Evolutionary conservation across 2,888 invertebrate genomes (phyloP).

Genomic region (Alloplasta piceator): DNA sequence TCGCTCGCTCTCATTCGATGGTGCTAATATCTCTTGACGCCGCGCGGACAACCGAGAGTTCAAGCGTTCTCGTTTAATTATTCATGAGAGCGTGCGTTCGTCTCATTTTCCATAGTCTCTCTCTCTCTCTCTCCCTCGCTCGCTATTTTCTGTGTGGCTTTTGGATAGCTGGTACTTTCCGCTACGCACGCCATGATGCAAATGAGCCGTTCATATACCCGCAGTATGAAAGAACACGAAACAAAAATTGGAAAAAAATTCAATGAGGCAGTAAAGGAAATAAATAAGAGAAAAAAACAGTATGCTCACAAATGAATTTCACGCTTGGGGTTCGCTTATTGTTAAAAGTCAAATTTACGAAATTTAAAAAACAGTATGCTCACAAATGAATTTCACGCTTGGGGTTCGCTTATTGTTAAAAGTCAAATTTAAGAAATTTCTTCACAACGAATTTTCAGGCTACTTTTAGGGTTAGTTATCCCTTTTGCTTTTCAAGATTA

Average conservation of each 20-base stretch:
- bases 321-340: too few relatives aligned
- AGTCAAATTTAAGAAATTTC: too few relatives aligned
- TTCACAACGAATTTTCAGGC: too few relatives aligned
- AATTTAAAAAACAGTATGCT: too few relatives aligned
- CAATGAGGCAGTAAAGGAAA: slow-evolving; percentile 20
- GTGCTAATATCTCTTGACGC: slow-evolving; percentile 12
- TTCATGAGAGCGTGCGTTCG: slow-evolving; percentile 63
- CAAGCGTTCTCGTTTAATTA: slow-evolving; percentile 60
- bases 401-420: too few relatives aligned
- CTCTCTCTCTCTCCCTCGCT: slow-evolving; percentile 30
- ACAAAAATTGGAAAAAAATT: slow-evolving; percentile 50
- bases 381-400: too few relatives aligned
- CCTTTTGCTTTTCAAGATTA: too few relatives aligned
- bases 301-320: too few relatives aligned
- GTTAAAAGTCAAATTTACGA: too few relatives aligned
- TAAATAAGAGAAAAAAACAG: too few relatives aligned
- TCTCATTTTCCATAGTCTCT: slow-evolving; percentile 56
- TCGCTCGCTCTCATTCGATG: slow-evolving; percentile 33
- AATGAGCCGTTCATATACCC: slow-evolving; percentile 32
- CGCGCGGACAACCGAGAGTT: slow-evolving; percentile 44
- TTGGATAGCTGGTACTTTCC: slow-evolving; percentile 31
- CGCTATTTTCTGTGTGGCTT: slow-evolving; percentile 45
- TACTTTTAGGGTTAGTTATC: too few relatives aligned
- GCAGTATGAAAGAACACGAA: slow-evolving; percentile 31
- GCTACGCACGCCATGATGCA: slow-evolving; percentile 35